Conservation (phyloP, 1,140 invertebrate species). For the Pseudomyrmex concolor region DNA sequence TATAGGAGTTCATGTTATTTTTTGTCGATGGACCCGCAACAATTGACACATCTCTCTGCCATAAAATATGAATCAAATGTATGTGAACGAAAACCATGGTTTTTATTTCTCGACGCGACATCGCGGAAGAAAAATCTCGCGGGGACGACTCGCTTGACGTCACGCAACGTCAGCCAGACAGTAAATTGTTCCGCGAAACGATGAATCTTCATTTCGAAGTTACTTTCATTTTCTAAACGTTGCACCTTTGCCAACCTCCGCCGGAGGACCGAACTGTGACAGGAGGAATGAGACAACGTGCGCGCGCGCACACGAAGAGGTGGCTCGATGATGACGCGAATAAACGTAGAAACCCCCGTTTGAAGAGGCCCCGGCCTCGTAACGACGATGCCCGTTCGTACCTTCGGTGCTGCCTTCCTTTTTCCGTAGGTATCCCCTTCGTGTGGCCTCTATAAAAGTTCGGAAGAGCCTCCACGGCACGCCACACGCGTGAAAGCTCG, state of each 20-base stretch:
- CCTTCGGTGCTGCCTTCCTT: conserved; percentile 57
- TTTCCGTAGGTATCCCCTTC: conserved; percentile 52
- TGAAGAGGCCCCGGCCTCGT: conserved; percentile 3
- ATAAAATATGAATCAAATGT: too few species aligned
- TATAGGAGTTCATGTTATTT: too few species aligned
- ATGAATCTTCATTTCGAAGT: conserved; percentile 52
- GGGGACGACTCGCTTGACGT: not conserved
- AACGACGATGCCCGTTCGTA: conserved; percentile 11
- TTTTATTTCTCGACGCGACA: not conserved
- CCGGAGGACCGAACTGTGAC: not conserved
- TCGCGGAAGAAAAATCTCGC: conserved; percentile 41
- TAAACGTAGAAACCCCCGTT: conserved; percentile 14
- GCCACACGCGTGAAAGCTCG: conserved; percentile 59
- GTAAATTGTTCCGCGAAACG: conserved; percentile 44
- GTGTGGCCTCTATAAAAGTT: conserved; percentile 60
- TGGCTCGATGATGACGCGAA: conserved; percentile 11
- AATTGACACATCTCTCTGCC: too few species aligned
- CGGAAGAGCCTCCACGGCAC: conserved; percentile 49
- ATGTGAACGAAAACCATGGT: too few species aligned
- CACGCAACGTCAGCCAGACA: conserved; percentile 11
- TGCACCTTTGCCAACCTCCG: conserved; percentile 27
- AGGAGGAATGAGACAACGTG: not conserved
- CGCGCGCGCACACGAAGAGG: not conserved
- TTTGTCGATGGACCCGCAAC: too few species aligned
- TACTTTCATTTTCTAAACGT: conserved; percentile 54